Evolutionary conservation across 2,797 vertebrate species (phyloP).

Genomic region (Anguilla marmorata): DNA sequence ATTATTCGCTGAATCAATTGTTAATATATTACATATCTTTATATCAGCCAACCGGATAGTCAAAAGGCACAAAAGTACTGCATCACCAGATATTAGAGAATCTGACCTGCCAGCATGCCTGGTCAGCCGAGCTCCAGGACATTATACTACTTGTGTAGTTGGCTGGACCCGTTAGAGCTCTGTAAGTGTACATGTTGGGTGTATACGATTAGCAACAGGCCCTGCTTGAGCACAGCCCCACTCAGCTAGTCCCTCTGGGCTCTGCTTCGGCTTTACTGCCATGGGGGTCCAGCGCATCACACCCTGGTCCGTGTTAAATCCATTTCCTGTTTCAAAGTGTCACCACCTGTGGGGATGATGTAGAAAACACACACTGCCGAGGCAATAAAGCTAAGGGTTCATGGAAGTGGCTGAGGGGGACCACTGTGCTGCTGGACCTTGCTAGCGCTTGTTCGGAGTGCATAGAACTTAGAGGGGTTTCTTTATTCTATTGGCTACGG

Average conservation of each 20-base stretch:
- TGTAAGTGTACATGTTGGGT: too few species aligned
- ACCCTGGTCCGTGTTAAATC: slow-evolving; percentile 48
- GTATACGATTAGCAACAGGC: neutral
- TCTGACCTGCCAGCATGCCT: too few species aligned
- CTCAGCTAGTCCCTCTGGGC: slow-evolving; percentile 35
- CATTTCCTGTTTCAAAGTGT: slow-evolving; percentile 58
- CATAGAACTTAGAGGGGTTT: neutral
- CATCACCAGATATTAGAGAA: too few species aligned
- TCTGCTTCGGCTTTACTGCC: slow-evolving; percentile 51
- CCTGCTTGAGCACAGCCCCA: neutral
- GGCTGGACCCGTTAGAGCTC: too few species aligned
- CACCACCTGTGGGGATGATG: slow-evolving; percentile 58
- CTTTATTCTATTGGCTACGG: neutral
- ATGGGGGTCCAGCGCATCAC: slow-evolving; percentile 21
- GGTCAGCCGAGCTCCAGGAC: too few species aligned
- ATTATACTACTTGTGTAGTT: too few species aligned
- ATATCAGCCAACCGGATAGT: neutral
- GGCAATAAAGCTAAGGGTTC: slow-evolving; percentile 49
- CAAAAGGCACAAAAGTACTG: too few species aligned
- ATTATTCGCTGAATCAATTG: neutral
- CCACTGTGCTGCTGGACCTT: slow-evolving; percentile 47
- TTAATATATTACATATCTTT: neutral
- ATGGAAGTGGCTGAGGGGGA: slow-evolving; percentile 51
- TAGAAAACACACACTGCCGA: slow-evolving; percentile 58
- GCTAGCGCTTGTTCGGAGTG: slow-evolving; percentile 55